Percentiles rank a stretch among this genome's conserved stretches.
Conservation (phyloP, 2,797 vertebrate species). For the Megaceryle alcyon region DNA sequence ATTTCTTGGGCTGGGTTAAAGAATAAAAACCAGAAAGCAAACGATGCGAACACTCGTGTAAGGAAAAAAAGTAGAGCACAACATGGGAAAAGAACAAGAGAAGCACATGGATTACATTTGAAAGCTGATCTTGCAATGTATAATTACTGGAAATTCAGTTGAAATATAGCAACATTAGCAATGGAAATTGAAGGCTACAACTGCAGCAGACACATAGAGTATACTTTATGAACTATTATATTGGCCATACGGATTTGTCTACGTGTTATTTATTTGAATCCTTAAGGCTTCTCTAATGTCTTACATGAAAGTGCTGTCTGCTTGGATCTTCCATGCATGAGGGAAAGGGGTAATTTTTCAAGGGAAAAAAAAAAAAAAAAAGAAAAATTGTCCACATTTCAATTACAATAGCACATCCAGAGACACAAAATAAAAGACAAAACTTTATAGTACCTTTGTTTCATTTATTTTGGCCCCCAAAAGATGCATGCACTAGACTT, state of each 20-base stretch:
- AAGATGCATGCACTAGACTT: slow-evolving; percentile 95
- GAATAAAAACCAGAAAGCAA: not conserved
- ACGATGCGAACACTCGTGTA: not conserved
- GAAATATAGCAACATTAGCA: slow-evolving; percentile 41
- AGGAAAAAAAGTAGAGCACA: slow-evolving; percentile 12
- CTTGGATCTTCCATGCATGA: slow-evolving; percentile 79
- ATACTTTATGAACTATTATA: slow-evolving; percentile 68
- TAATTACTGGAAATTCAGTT: slow-evolving; percentile 48
- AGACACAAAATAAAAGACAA: slow-evolving; percentile 87
- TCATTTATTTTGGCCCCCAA: slow-evolving; percentile 86
- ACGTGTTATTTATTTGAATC: slow-evolving; percentile 62
- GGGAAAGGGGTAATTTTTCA: slow-evolving; percentile 46
- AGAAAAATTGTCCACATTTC: slow-evolving; percentile 58
- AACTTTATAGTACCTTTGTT: slow-evolving; percentile 81
- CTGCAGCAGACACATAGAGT: slow-evolving; percentile 64
- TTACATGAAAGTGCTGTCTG: slow-evolving; percentile 65
- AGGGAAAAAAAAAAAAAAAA: not conserved
- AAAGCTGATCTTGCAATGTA: slow-evolving; percentile 59
- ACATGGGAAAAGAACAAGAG: slow-evolving; percentile 11
- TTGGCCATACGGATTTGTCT: slow-evolving; percentile 66
- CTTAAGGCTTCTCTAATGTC: slow-evolving; percentile 72
- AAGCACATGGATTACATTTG: slow-evolving; percentile 17
- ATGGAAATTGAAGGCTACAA: slow-evolving; percentile 63
- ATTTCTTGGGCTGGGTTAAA: not conserved
- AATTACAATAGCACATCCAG: slow-evolving; percentile 68